Percentiles rank a stretch among this genome's conserved stretches.
Evolutionary conservation across 2,888 invertebrate genomes (phyloP).

Genomic region (Perizoma flavofasciatum): DNA sequence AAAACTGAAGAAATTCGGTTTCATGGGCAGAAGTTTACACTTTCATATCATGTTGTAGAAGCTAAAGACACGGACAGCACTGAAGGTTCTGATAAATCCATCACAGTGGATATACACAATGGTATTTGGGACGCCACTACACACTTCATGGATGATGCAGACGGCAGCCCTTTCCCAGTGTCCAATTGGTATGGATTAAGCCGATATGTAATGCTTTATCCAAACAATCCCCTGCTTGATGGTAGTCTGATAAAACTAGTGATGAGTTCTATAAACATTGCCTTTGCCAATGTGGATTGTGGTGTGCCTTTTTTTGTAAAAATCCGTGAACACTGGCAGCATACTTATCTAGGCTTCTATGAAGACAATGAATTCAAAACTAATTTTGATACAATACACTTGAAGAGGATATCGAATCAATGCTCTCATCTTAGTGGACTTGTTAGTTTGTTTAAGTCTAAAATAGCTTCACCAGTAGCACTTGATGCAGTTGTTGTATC

Average conservation of each 20-base stretch:
- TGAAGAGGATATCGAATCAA: slow-evolving; percentile 90
- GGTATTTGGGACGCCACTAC: slow-evolving; percentile 72
- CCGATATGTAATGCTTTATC: slow-evolving; percentile 91
- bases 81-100: slow-evolving; percentile 76
- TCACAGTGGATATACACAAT: slow-evolving; percentile 75
- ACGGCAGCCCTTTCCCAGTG: slow-evolving; percentile 83
- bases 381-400: slow-evolving; percentile 95
- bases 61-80: slow-evolving; percentile 46
- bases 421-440: slow-evolving; percentile 93
- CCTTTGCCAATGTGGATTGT: slow-evolving; percentile 91
- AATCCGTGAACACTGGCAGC: slow-evolving; percentile 91
- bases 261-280: slow-evolving; percentile 92
- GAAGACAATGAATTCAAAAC: slow-evolving; percentile 90
- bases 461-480: slow-evolving; percentile 87
- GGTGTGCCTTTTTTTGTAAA: slow-evolving; percentile 94
- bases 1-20: slow-evolving; percentile 72
- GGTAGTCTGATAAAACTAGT: slow-evolving; percentile 90
- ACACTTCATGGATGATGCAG: slow-evolving; percentile 68
- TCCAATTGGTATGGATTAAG: slow-evolving; percentile 91
- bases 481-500: slow-evolving; percentile 88
- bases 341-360: slow-evolving; percentile 91
- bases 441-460: slow-evolving; percentile 94
- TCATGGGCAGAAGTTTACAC: slow-evolving; percentile 59
- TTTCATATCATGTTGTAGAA: slow-evolving; percentile 64
- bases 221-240: slow-evolving; percentile 85